These are phyloP conservation scores for Toxotes jaculatrix DNA, from an alignment of 2,113 vertebrate genomes.

Conservation along the genomic window DNA sequence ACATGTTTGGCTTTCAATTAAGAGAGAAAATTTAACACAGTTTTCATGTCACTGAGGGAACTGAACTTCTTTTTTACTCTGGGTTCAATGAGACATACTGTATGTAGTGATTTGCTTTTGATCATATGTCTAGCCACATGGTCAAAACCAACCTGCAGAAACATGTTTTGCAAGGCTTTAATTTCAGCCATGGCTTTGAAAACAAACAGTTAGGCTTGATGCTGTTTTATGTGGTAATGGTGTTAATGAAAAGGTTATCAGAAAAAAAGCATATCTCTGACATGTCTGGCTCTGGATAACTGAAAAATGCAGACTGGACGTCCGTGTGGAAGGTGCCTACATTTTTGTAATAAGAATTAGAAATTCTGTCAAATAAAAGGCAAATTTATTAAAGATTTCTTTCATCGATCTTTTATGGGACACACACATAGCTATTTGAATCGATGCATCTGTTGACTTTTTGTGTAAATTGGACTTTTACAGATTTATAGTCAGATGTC, in stretches of 20 bases:
- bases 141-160: conserved; percentile 15
- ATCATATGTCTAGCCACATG: conserved; percentile 7
- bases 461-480: background rate
- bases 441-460: background rate
- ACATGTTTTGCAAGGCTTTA: conserved; percentile 39
- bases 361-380: conserved; percentile 71
- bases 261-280: background rate
- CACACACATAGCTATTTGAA: background rate
- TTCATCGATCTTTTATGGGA: background rate
- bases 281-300: background rate
- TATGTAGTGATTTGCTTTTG: conserved; percentile 28
- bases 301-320: conserved; percentile 25
- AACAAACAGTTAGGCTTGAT: background rate
- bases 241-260: conserved; percentile 9
- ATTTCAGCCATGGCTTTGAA: conserved; percentile 34
- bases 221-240: conserved; percentile 18
- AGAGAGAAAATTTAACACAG: conserved; percentile 1
- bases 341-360: conserved; percentile 68
- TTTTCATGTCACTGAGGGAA: background rate
- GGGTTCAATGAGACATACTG: conserved; percentile 9
- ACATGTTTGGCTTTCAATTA: conserved; percentile 28
- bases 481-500: background rate
- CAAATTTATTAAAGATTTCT: conserved; percentile 46
- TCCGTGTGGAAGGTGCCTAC: conserved; percentile 60
- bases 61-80: background rate